Evolutionary conservation across 2,797 vertebrate genomes (phyloP), one percentile per base, ranked within the genome.

Genomic region (Oreochromis mossambicus): DNA sequence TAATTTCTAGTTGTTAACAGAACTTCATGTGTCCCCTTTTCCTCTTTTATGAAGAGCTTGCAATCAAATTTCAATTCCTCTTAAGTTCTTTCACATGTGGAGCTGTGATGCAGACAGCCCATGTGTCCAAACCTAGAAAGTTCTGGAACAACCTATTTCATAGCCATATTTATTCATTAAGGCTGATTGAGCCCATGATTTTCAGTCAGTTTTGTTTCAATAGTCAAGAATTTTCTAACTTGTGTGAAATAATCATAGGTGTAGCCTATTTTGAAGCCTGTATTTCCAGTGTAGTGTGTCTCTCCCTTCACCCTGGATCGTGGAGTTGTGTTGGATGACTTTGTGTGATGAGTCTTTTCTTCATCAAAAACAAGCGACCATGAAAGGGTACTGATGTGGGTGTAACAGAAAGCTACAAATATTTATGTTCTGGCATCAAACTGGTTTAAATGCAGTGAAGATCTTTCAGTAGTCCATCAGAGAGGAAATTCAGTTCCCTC

Each of bases 361-460:
- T 70, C 38, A 12, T 32, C 0, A 48, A 48, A 73, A 29, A 48
- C 41, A 73, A 48, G 9, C 2, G 1, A 7, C 12, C 13, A 17
- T 70, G 13, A 70, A 43, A 70, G 38, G 21, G 21, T 70, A 43
- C 63, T 15, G 2, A 73, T 19, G 24, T 73, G 15, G 43, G 17
- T 9, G 1, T 70, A 46, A 26, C 8, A 10, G 14, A 46, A 24
- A 43, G 38, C 0, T 70, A 70, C 38, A 46, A 70, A 70, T 43
- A 26, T 70, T 68, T 68, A 10, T 70, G 66, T 70, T 70, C 66
- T 70, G 13, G 21, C 0, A 0, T 17, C 66, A 0, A 70, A 70
- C 41, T 17, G 41, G 21, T 43, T 70, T 70, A 70, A 70, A 70
- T 26, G 21, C 21, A 26, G 21, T 26, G 66, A 46, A 70, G 66